phyloP scores from a whole-genome alignment of 2,797 vertebrate genomes.

The Okamejei kenojei region DNA sequence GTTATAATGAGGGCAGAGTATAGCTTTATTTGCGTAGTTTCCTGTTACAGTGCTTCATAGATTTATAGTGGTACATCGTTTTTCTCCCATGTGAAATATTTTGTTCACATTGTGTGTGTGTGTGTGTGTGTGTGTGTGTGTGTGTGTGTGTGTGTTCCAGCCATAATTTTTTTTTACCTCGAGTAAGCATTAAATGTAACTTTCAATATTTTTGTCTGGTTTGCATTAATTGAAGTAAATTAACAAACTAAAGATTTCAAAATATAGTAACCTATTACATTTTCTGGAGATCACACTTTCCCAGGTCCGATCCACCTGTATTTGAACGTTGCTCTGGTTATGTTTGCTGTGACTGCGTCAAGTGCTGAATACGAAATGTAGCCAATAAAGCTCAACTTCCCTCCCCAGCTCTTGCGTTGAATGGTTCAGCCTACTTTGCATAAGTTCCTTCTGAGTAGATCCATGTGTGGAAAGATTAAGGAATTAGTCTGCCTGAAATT shows the following conservation, averaged over 20 bases:
- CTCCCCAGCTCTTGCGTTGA: constrained; percentile 51
- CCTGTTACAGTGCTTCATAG: background rate
- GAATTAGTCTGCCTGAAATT: constrained; percentile 70
- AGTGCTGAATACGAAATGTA: constrained; percentile 42
- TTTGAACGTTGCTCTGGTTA: constrained; percentile 49
- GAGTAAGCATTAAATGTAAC: constrained; percentile 51
- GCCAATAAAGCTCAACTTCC: constrained; percentile 56
- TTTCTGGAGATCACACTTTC: constrained; percentile 50
- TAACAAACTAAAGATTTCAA: constrained; percentile 41
- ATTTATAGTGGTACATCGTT: constrained; percentile 1
- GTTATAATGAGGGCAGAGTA: background rate
- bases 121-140: no score
- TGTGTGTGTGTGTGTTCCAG: no score
- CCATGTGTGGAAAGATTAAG: constrained; percentile 73
- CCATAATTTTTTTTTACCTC: constrained; percentile 51
- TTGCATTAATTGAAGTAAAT: constrained; percentile 45
- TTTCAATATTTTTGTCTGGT: constrained; percentile 47
- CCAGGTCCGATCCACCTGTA: constrained; percentile 46
- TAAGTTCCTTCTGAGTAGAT: constrained; percentile 89
- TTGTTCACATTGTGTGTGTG: background rate
- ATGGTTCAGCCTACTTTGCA: constrained; percentile 92
- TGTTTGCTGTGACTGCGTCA: constrained; percentile 42
- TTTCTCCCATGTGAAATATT: background rate
- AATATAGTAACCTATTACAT: constrained; percentile 39
- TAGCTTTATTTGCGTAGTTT: background rate